Base-by-base conservation (phyloP, 2,888 invertebrate genomes). In the Amphipyra berbera region DNA sequence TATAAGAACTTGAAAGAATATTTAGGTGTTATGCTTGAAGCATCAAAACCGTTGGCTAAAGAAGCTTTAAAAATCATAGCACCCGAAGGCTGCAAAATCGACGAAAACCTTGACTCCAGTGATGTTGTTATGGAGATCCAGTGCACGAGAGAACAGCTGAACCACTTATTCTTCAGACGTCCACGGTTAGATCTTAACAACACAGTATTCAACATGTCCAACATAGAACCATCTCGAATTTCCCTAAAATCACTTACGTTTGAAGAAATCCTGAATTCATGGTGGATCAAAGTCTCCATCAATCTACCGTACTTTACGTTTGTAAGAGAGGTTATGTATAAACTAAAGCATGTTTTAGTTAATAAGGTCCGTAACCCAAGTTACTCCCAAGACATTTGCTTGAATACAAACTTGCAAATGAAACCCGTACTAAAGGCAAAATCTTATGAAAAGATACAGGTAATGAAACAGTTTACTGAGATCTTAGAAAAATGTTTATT, bases 1-100 rank as follows among this genome's bases (percentile, higher is more conserved):
- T 91, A 92, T 59, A 59, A 73, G 0, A 79, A 82, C 33, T 71
- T 94, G 0, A 93, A 88, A 48, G 59, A 77, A 2, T 91, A 91
- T 72, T 75, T 94, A 14, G 74, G 73, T 1, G 64, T 63, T 0
- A 88, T 88, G 64, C 54, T 94, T 0, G 81, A 86, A 6, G 71
- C 69, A 0, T 82, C 88, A 0, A 79, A 80, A 42, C 84, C 82
- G 0, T 40, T 83, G 0, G 85, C 88, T 0, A 73, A 83, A 13
- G 70, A 83, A 0, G 78, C 83, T 0, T 73, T 88, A 0, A 61
- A 80, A 6, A 75, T 72, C 3, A 9, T 81, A 0, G 67, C 61
- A 6, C 41, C 41, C 1, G 63, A 42, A 6, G 44, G 33, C 1
- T 41, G 61, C 1, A 73, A 69, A 33, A 46, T 60, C 0, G 61